Base-by-base conservation (phyloP, 2,888 invertebrate genomes). In the Phania funesta region DNA sequence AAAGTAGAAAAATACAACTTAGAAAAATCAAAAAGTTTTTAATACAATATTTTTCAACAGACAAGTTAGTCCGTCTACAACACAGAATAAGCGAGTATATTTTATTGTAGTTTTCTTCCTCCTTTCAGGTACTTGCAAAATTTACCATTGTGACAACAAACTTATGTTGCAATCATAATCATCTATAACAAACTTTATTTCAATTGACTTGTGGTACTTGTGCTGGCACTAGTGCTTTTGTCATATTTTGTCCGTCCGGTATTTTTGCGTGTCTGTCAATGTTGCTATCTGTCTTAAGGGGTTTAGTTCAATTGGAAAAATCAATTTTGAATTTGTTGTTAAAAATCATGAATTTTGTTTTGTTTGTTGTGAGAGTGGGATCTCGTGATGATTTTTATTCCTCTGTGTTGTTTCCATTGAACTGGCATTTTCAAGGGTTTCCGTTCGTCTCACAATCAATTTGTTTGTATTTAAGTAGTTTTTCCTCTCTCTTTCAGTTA, bases 261-360 rank as follows among this genome's bases (percentile, higher is more conserved):
- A 46, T 52, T 50, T 44, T 9, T 68, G 26, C 32, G 44, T 54
- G 35, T 18, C 16, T 76, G 65, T 75, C 56, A 58, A 44, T 46
- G 41, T 52, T 24, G 50, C 48, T 46, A 13, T 13, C 70, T 78
- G 78, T 74, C 78, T 82, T 67, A 65, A 78, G 82, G 82, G 82
- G 22, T 71, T 82, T 71, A 65, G 74, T 78, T 78, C 74, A 78
- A 78, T 82, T 82, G 82, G 62, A 78, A 74, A 78, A 82, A 78
- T 78, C 78, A 75, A 78, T 82, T 82, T 64, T 65, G 35, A 58
- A 70, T 35, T 70, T 75, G 50, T 67, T 73, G 71, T 78, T 75
- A 78, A 48, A 74, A 70, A 70, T 70, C 64, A 78, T 74, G 74
- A 70, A 48, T 74, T 41, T 64, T 64, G 38, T 75, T 65, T 64